These are phyloP conservation scores for Notodonta dromedarius DNA, from an alignment of 2,888 invertebrate genomes.

Conservation along the genomic window DNA sequence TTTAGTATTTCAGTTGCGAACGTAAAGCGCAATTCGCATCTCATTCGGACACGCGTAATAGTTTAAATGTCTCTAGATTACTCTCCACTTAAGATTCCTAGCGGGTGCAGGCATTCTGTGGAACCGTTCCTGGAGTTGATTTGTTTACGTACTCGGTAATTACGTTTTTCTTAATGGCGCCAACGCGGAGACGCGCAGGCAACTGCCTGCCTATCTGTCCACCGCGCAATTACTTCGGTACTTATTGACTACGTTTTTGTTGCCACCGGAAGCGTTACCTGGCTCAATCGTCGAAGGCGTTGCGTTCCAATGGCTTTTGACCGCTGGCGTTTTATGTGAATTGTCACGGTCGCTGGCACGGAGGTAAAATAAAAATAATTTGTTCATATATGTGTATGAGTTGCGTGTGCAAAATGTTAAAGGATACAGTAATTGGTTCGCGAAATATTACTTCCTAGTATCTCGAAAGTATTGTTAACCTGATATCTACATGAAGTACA, in stretches of 20 bases:
- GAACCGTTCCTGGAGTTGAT: slow-evolving; percentile 56
- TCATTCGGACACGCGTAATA: slow-evolving; percentile 40
- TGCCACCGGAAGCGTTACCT: slow-evolving; percentile 42
- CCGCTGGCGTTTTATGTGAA: slow-evolving; percentile 1
- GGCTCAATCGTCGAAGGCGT: slow-evolving; percentile 21
- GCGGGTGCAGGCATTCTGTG: slow-evolving; percentile 53
- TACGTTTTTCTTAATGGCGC: slow-evolving; percentile 60
- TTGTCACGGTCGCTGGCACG: slow-evolving; percentile 8
- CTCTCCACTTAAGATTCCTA: slow-evolving; percentile 71
- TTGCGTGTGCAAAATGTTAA: slow-evolving; percentile 5
- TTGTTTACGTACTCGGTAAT: slow-evolving; percentile 63
- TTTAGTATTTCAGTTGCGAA: not conserved
- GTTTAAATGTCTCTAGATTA: slow-evolving; percentile 53
- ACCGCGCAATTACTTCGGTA: slow-evolving; percentile 37
- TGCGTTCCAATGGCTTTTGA: slow-evolving; percentile 9
- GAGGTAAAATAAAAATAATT: not conserved
- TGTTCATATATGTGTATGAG: not conserved
- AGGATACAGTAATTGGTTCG: not conserved
- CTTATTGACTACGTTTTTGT: slow-evolving; percentile 20
- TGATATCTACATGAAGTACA: not conserved
- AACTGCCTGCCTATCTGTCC: slow-evolving; percentile 27
- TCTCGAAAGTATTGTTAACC: slow-evolving; percentile 1
- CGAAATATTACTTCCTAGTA: slow-evolving; percentile 2
- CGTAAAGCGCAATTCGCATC: slow-evolving; percentile 37
- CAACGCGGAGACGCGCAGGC: slow-evolving; percentile 29